Conservation (phyloP, 2,888 invertebrate genomes). For the Corythucha ciliata region DNA sequence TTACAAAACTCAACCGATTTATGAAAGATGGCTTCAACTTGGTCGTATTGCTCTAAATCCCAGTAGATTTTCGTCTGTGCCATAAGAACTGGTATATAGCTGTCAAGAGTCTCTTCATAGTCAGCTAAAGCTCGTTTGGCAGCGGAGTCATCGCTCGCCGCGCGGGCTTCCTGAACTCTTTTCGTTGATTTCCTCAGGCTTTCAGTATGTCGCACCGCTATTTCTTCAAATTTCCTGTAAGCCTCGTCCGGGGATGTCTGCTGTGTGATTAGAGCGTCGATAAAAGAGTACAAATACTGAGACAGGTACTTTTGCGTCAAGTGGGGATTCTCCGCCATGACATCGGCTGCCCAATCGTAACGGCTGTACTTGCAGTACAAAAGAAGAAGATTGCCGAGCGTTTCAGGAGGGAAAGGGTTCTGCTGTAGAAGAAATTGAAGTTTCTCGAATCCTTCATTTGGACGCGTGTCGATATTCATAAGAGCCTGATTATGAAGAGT, state of each 20-base stretch:
- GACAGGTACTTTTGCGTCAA: conserved; percentile 91
- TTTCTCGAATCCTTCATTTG: conserved; percentile 90
- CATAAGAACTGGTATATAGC: conserved; percentile 91
- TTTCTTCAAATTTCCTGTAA: conserved; percentile 87
- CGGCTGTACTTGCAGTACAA: conserved; percentile 96
- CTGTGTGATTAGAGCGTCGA: conserved; percentile 93
- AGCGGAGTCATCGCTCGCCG: conserved; percentile 74
- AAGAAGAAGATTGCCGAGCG: conserved; percentile 88
- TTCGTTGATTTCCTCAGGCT: conserved; percentile 83
- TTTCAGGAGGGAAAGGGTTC: conserved; percentile 94
- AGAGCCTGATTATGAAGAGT: conserved; percentile 95
- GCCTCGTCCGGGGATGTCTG: conserved; percentile 96
- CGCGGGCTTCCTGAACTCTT: conserved; percentile 84
- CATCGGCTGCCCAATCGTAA: conserved; percentile 94
- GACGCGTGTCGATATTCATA: conserved; percentile 76
- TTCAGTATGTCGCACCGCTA: conserved; percentile 85
- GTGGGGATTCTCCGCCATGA: conserved; percentile 93
- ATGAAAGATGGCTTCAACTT: conserved; percentile 93
- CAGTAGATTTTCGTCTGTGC: conserved; percentile 98
- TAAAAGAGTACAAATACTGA: conserved; percentile 82
- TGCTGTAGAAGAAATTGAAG: conserved; percentile 88
- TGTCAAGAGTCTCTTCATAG: conserved; percentile 80
- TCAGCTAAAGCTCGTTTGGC: conserved; percentile 83
- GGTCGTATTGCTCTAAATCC: conserved; percentile 90
- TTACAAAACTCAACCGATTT: conserved; percentile 97